Base-by-base conservation (phyloP, 2,888 invertebrate genomes). In the Xanthia togata region DNA sequence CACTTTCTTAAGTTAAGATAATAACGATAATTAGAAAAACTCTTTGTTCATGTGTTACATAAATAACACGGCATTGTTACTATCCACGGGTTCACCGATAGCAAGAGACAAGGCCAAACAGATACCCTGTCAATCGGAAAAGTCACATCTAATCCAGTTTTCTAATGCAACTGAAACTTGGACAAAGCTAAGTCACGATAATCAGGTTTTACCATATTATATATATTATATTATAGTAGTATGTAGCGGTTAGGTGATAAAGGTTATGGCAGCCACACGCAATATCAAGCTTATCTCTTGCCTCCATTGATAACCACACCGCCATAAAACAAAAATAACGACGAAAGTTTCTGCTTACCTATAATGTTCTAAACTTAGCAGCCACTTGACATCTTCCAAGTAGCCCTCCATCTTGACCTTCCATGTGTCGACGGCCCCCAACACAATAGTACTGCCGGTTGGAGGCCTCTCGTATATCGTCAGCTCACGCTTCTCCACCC, bases 341-440 rank as follows among this genome's bases (percentile, higher is more conserved):
- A 50, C 8, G 9, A 35, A 55, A 14, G 26, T 57, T 26, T 57
- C 14, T 57, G 14, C 31, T 85, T 91, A 98, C 98, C 97, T 97
- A 90, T 98, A 97, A 94, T 98, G 97, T 73, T 97, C 97, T 78
- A 98, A 93, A 74, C 96, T 94, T 2, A 98, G 94, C 38, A 98
- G 92, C 97, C 97, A 98, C 78, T 97, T 97, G 26, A 98, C 93
- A 92, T 98, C 98, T 72, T 97, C 97, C 76, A 97, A 95, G 76
- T 98, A 97, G 50, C 95, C 96, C 53, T 96, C 94, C 88, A 97
- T 97, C 78, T 97, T 96, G 81, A 97, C 97, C 57, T 97, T 94
- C 98, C 98, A 98, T 41, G 97, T 97, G 75, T 97, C 97, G 3
- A 97, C 95, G 0, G 97, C 97, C 0, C 97, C 96, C 4, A 97